These are phyloP conservation scores for Mythimna pallens DNA, from an alignment of 2,888 invertebrate genomes.

Conservation along the genomic window DNA sequence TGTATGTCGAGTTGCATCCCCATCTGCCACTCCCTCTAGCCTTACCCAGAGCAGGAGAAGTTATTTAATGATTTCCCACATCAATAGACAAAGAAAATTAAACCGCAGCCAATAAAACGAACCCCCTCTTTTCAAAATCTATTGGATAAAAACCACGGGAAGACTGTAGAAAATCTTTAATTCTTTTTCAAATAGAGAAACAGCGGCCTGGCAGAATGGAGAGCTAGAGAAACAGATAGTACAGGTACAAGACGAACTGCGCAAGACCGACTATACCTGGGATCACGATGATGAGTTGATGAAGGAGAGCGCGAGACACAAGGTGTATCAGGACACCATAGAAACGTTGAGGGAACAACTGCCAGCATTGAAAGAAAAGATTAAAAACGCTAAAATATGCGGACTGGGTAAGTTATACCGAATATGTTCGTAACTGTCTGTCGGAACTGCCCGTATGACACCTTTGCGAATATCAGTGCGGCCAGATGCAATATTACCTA, in stretches of 20 bases:
- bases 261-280: conserved; percentile 83
- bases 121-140: no score
- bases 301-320: conserved; percentile 82
- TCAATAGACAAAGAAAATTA: no score
- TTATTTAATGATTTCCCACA: no score
- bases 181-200: conserved; percentile 74
- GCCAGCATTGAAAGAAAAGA: conserved; percentile 84
- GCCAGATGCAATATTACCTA: no score
- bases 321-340: conserved; percentile 82
- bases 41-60: no score
- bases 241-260: conserved; percentile 84
- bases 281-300: conserved; percentile 83
- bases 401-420: conserved; percentile 78
- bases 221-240: conserved; percentile 87
- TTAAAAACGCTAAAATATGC: conserved; percentile 87
- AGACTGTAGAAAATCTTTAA: not conserved
- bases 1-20: no score
- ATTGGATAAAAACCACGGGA: no score
- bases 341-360: conserved; percentile 82
- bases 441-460: not conserved
- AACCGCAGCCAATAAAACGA: no score
- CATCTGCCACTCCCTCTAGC: no score
- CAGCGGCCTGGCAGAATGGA: conserved; percentile 87
- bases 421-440: not conserved
- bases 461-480: not conserved